A percentile compares a stretch with the other conserved stretches of the same genome.
Conservation (phyloP, 2,888 invertebrate genomes). For the Amphipyra berbera region DNA sequence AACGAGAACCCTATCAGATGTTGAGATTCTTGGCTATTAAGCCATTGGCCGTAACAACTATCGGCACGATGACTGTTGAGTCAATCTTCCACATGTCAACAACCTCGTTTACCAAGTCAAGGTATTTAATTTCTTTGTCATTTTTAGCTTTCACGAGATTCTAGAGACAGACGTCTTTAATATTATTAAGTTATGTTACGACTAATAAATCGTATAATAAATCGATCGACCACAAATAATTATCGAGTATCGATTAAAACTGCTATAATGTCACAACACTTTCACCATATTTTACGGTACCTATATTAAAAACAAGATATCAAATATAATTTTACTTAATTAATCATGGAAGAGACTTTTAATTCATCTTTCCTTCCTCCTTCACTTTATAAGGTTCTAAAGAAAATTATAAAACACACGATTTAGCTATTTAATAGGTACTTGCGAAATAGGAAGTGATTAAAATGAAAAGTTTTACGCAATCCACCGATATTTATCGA, state of each 20-base stretch:
- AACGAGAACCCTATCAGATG: too few species aligned
- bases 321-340: slow-evolving; percentile 9
- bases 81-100: too few species aligned
- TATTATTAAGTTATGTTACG: neutral
- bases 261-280: slow-evolving; percentile 18
- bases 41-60: too few species aligned
- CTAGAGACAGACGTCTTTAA: too few species aligned
- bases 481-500: slow-evolving; percentile 55
- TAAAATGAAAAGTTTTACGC: slow-evolving; percentile 42
- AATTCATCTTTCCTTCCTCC: neutral
- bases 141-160: too few species aligned
- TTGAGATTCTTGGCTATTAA: too few species aligned
- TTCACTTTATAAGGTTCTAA: too few species aligned
- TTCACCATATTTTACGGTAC: slow-evolving; percentile 18
- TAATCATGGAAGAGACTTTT: neutral
- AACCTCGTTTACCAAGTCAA: too few species aligned
- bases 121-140: too few species aligned
- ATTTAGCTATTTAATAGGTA: neutral
- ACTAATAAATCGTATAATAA: neutral
- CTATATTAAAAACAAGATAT: slow-evolving; percentile 5
- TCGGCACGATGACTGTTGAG: too few species aligned
- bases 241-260: slow-evolving; percentile 25
- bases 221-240: slow-evolving; percentile 7
- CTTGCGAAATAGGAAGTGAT: slow-evolving; percentile 47
- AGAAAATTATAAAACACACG: neutral